These are phyloP conservation scores for Tetanocera ferruginea DNA, from an alignment of 2,888 invertebrate genomes.

Conservation along the genomic window DNA sequence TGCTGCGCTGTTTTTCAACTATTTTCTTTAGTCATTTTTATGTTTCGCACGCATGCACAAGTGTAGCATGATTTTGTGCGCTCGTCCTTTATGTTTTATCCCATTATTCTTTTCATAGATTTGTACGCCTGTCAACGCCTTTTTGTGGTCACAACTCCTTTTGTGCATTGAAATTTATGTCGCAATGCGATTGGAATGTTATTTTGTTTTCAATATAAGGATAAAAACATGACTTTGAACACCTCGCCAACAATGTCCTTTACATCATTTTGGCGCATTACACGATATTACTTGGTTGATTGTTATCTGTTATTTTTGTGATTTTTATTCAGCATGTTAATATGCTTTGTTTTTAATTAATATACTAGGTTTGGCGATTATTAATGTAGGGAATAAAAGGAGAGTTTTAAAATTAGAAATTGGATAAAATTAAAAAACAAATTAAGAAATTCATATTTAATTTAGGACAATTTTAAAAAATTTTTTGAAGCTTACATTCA, in stretches of 20 bases:
- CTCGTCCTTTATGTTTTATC: slow-evolving; percentile 26
- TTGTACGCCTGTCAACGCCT: slow-evolving; percentile 52
- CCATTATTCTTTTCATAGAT: slow-evolving; percentile 40
- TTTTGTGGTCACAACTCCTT: slow-evolving; percentile 46
- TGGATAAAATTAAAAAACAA: too few species aligned
- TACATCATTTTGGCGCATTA: too few species aligned
- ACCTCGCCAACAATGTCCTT: not conserved
- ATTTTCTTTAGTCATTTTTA: not conserved
- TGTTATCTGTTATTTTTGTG: not conserved
- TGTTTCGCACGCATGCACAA: slow-evolving; percentile 35
- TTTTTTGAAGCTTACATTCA: too few species aligned
- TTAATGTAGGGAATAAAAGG: too few species aligned
- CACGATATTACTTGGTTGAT: not conserved
- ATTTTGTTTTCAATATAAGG: not conserved
- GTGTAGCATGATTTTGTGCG: slow-evolving; percentile 26
- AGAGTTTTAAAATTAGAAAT: too few species aligned
- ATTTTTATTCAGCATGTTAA: too few species aligned
- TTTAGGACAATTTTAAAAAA: too few species aligned
- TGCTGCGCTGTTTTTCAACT: not conserved
- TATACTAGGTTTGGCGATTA: too few species aligned
- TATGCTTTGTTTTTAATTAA: not conserved
- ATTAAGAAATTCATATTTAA: too few species aligned
- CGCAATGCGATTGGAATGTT: slow-evolving; percentile 1
- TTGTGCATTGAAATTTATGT: not conserved
- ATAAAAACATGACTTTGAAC: slow-evolving; percentile 12